These are phyloP conservation scores for Apus apus DNA, from an alignment of 2,113 vertebrate genomes.

Conservation along the genomic window DNA sequence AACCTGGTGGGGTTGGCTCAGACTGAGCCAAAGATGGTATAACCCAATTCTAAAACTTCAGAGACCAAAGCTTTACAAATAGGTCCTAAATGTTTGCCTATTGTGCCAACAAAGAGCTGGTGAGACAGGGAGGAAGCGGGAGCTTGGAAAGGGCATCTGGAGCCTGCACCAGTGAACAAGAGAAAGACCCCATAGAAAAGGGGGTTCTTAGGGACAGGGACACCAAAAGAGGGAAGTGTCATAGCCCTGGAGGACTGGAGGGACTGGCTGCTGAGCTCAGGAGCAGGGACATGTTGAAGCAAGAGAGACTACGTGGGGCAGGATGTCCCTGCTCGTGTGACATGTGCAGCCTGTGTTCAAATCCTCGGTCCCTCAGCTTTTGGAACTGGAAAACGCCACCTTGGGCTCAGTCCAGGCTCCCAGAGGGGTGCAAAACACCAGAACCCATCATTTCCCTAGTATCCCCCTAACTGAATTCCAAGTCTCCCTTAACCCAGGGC, in stretches of 20 bases:
- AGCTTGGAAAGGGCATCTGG: neutral
- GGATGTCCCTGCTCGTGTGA: neutral
- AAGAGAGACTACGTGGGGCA: no score
- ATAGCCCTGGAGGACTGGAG: neutral
- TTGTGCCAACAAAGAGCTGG: neutral
- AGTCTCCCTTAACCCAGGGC: neutral
- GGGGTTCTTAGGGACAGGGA: neutral
- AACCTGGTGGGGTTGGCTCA: rapidly evolving
- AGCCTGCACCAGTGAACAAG: neutral
- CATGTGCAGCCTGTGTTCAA: neutral
- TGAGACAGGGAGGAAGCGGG: neutral
- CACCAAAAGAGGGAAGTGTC: neutral
- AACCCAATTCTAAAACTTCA: neutral
- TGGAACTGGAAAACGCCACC: neutral
- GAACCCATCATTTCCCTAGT: neutral
- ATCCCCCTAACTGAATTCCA: neutral
- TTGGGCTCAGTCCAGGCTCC: neutral
- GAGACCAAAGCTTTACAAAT: neutral
- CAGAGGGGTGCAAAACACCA: neutral
- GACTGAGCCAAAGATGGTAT: neutral
- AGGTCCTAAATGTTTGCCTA: neutral
- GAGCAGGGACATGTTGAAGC: no score
- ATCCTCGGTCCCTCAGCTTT: neutral
- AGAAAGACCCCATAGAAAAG: neutral
- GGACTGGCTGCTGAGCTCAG: neutral